Evolutionary conservation across 2,888 invertebrate genomes (phyloP).

Genomic region (Neocrepidodera transversa): DNA sequence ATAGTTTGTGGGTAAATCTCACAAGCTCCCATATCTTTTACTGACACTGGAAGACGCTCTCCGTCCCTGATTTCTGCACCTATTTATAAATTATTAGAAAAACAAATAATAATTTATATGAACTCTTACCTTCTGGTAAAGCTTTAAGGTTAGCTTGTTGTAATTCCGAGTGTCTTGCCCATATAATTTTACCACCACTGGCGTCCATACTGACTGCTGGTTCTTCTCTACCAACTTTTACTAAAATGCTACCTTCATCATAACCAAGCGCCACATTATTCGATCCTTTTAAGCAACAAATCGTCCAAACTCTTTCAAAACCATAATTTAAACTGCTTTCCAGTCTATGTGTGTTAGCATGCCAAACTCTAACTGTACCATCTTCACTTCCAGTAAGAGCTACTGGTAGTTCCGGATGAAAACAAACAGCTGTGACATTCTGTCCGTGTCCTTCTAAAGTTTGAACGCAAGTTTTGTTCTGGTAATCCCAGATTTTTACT

Average conservation of each 20-base stretch:
- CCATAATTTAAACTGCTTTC: constrained; percentile 98
- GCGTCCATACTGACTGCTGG: constrained; percentile 99
- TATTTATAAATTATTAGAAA: constrained; percentile 25
- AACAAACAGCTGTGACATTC: constrained; percentile 94
- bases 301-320: constrained; percentile 97
- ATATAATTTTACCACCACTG: constrained; percentile 97
- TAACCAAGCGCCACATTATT: constrained; percentile 97
- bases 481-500: constrained; percentile 99
- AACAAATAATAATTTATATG: neutral
- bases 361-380: constrained; percentile 97
- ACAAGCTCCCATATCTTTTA: constrained; percentile 99
- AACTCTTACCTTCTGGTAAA: constrained; percentile 77
- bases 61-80: constrained; percentile 83
- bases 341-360: constrained; percentile 95
- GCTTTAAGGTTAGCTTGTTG: constrained; percentile 95
- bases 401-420: constrained; percentile 98
- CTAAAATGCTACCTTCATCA: constrained; percentile 95
- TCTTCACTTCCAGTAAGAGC: constrained; percentile 95
- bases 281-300: constrained; percentile 89
- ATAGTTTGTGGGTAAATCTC: constrained; percentile 99
- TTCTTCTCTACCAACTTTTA: constrained; percentile 92
- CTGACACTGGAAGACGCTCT: constrained; percentile 89
- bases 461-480: constrained; percentile 99
- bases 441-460: constrained; percentile 97
- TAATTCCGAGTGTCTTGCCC: constrained; percentile 98